Evolutionary conservation across 23 tunicate species (phyloP), one percentile per base, ranked within the genome.

Genomic region (Trididemnum miniatum): DNA sequence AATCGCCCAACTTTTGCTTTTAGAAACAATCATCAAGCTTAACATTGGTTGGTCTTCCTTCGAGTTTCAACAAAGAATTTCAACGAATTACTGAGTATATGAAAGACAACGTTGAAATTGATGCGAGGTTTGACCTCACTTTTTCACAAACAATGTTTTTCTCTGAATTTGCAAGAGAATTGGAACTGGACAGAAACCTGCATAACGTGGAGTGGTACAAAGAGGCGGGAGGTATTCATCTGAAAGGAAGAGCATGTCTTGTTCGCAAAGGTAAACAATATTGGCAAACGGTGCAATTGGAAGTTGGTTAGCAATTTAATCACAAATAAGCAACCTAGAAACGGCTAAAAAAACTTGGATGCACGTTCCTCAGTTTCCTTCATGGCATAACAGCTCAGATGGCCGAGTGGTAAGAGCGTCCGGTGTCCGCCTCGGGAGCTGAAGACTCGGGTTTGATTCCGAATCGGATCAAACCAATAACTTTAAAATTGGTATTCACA

Each of bases 211-310:
- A 62, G 67, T 62, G 67, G 67, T 62, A 62, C 29, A 62, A 62
- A 62, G 28, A 62, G n/a, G 28, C 23, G 4, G 67, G 67, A 12
- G 67, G 57, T 9, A 49, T 49, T 49, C 57, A 49, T 49, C 18
- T 49, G 18, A 49, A 49, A 49, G 57, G 57, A 62, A 62, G 67
- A 62, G 26, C 67, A 3, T n/a, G 67, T 62, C 67, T 62, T 62
- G 67, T 62, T 20, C 23, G 26, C 15, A 62, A 62, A 62, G 67
- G 67, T 62, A 62, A n/a, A n/a, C n/a, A n/a, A n/a, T 3, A 62
- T 62, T 24, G 15, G 26, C n/a, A 26, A 24, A 62, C 25, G 5
- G 29, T 62, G 3, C 26, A n/a, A n/a, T n/a, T n/a, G n/a, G n/a
- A n/a, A n/a, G n/a, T n/a, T n/a, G n/a, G n/a, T n/a, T n/a, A n/a